Percentiles rank a stretch among this genome's conserved stretches.
phyloP scores from a whole-genome alignment of 2,888 invertebrate species.

The Melanargia galathea region DNA sequence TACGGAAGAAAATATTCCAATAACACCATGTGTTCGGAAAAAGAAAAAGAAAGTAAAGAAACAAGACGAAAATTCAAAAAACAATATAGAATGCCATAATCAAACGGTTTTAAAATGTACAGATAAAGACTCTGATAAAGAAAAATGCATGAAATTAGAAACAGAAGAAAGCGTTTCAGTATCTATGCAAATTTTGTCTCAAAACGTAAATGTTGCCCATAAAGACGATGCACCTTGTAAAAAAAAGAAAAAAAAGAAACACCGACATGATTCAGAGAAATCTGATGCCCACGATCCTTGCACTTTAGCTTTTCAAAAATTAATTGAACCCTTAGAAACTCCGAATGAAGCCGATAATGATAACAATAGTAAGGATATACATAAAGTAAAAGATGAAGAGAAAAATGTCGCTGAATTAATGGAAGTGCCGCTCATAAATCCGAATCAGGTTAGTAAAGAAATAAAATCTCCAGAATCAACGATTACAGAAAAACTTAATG shows the following conservation, averaged over 20 bases:
- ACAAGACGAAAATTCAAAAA: slow-evolving; percentile 37
- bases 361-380: slow-evolving; percentile 19
- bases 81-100: slow-evolving; percentile 31
- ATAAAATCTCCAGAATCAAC: slow-evolving; percentile 40
- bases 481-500: slow-evolving; percentile 48
- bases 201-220: slow-evolving; percentile 29
- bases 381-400: not conserved
- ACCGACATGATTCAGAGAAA: slow-evolving; percentile 61
- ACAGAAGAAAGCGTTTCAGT: slow-evolving; percentile 27
- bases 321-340: slow-evolving; percentile 43
- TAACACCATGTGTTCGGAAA: slow-evolving; percentile 60
- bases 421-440: slow-evolving; percentile 8
- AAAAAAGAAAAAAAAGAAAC: slow-evolving; percentile 72
- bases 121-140: slow-evolving; percentile 31
- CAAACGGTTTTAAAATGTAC: slow-evolving; percentile 26
- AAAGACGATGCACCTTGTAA: slow-evolving; percentile 56
- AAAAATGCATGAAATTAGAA: not conserved
- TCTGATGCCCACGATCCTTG: slow-evolving; percentile 63
- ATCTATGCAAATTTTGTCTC: slow-evolving; percentile 26
- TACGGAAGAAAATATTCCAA: slow-evolving; percentile 23
- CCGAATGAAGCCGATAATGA: slow-evolving; percentile 35
- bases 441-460: slow-evolving; percentile 29
- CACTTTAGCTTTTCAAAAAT: slow-evolving; percentile 60
- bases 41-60: slow-evolving; percentile 71
- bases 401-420: not conserved